phyloP scores from a whole-genome alignment of 2,113 vertebrate genomes.

The Seriola rivoliana region DNA sequence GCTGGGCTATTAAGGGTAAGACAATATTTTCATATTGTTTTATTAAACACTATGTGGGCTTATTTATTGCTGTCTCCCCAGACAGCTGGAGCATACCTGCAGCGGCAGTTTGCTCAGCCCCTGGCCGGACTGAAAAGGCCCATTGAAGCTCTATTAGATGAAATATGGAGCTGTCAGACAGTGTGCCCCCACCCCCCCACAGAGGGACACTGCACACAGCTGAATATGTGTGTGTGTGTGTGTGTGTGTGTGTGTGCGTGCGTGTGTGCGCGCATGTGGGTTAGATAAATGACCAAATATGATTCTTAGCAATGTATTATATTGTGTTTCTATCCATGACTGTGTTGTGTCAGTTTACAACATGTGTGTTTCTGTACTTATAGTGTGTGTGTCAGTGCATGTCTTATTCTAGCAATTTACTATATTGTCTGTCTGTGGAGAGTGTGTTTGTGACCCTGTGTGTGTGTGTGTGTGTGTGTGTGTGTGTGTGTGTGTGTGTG shows the following conservation, averaged over 20 bases:
- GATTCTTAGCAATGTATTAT: conserved; percentile 12
- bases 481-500: neutral
- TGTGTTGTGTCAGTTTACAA: conserved; percentile 22
- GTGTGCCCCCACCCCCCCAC: neutral
- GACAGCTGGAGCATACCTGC: conserved; percentile 45
- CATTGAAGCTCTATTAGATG: conserved; percentile 66
- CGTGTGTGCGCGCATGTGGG: no score
- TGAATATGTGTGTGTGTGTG: conserved; percentile 12
- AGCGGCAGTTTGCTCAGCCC: conserved; percentile 53
- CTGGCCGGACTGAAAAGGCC: conserved; percentile 66
- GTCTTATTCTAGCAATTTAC: neutral
- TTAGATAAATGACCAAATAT: conserved; percentile 15
- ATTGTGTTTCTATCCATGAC: conserved; percentile 29
- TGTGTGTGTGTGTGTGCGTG: conserved; percentile 15
- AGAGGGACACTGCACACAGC: conserved; percentile 17
- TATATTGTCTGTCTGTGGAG: neutral
- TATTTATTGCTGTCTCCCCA: conserved; percentile 72
- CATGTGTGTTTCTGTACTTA: neutral
- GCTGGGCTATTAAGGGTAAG: conserved; percentile 65
- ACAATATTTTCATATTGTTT: conserved; percentile 80
- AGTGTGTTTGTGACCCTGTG: neutral
- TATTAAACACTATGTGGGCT: conserved; percentile 76
- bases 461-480: neutral
- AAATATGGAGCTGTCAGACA: conserved; percentile 67
- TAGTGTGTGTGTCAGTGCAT: neutral